Base-by-base conservation (phyloP, 2,113 vertebrate genomes). In the Xiphorhynchus elegans region DNA sequence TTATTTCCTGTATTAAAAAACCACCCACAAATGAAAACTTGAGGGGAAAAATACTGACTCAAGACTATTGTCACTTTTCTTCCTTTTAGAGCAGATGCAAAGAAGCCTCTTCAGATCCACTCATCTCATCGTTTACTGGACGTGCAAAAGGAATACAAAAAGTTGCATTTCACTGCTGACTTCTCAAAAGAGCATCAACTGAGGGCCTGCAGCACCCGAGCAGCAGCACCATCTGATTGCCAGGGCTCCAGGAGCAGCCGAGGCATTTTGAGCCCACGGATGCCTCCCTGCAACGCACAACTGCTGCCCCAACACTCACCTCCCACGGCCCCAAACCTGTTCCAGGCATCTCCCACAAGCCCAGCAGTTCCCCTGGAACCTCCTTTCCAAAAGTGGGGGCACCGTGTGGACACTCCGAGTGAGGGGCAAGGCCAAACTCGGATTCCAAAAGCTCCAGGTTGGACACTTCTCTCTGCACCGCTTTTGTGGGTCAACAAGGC, bases 401-500 rank as follows among this genome's bases (percentile, higher is more conserved):
- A 5, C 37, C 8, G 17, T 1, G 10, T 4, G 31, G 52, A n/a
- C 75, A 58, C 9, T 20, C 8, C 1, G 1, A 42, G 6, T 0
- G 10, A 20, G 10, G 10, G 11, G 13, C 23, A 58, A 58, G 39
- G 68, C 33, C 80, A 63, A 94, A 63, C 23, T 24, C 44, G 13
- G 46, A 82, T 10, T 11, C 46, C 17, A 37, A 29, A 58, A 55
- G 21, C 44, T 49, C 17, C 3, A 49, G 67, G 21, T 0, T 13
- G 17, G 24, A 17, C 3, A 0, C 39, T 69, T 74, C 67, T 17
- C 39, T 63, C 78, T 59, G 26, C 1, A 1, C 16, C 52, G 42
- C 11, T 5, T 40, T 76, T 37, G 6, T 1, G 40, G 20, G 10
- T 15, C 63, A 87, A 80, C 12, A 55, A 49, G 40, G 53, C 68